These are phyloP conservation scores for Azemiops feae DNA, from an alignment of 2,113 vertebrate species.

Conservation along the genomic window DNA sequence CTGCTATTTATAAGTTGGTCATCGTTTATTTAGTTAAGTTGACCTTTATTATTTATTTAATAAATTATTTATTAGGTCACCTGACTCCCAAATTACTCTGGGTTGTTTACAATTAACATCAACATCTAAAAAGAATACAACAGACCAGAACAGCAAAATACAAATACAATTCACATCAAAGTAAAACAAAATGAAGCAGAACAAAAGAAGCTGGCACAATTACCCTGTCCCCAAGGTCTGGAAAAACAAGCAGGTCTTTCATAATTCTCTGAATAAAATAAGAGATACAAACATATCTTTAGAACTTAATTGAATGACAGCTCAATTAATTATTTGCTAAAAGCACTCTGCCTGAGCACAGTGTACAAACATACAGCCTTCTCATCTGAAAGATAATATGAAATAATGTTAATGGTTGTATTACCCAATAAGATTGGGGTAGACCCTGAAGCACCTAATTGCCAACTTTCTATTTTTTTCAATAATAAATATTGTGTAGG, in stretches of 20 bases:
- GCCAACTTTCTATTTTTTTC: background rate
- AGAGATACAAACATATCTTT: background rate
- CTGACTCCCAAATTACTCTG: background rate
- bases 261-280: background rate
- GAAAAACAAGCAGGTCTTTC: background rate
- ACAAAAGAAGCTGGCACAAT: background rate
- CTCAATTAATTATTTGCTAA: conserved; percentile 46
- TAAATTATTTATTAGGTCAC: background rate
- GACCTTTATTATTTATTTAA: background rate
- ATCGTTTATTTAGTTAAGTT: background rate
- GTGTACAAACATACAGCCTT: conserved; percentile 47
- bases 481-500: background rate
- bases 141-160: background rate
- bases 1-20: background rate
- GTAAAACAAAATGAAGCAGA: background rate
- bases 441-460: conserved; percentile 55
- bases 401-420: conserved; percentile 61
- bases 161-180: background rate
- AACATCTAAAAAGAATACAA: background rate
- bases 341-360: conserved; percentile 52
- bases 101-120: background rate
- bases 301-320: conserved; percentile 40
- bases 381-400: conserved; percentile 39
- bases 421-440: conserved; percentile 61
- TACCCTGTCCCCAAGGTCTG: background rate